Conservation (phyloP, 2,888 invertebrate species). For the Ophraella communa region DNA sequence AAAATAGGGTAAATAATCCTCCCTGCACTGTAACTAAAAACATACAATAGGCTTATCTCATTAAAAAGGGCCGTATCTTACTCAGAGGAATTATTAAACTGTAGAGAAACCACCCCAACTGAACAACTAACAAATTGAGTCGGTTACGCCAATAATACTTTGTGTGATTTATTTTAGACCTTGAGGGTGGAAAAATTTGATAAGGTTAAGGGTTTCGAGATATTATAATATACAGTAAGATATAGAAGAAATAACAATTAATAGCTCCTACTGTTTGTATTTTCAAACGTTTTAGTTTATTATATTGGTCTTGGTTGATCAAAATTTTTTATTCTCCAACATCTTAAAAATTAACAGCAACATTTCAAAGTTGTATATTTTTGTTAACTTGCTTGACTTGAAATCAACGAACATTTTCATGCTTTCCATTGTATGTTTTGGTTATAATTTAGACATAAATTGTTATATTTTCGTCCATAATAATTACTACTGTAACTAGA, state of each 20-base stretch:
- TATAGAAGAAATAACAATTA: constrained; percentile 12
- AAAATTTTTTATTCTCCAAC: no score
- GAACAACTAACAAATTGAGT: constrained; percentile 54
- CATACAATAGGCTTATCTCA: constrained; percentile 51
- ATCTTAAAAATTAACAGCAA: no score
- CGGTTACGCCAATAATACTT: constrained; percentile 53
- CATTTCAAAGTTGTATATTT: no score
- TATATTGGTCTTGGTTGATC: no score
- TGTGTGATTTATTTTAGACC: constrained; percentile 34
- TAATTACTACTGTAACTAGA: no score
- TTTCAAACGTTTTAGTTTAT: not conserved
- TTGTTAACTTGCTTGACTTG: no score
- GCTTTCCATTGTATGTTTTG: no score
- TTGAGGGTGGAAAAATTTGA: constrained; percentile 25
- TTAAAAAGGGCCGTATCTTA: constrained; percentile 52
- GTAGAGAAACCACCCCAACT: constrained; percentile 34
- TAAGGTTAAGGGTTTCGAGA: not conserved
- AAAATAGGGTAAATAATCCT: constrained; percentile 44
- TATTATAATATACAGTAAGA: not conserved
- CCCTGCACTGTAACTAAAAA: constrained; percentile 46
- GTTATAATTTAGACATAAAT: no score
- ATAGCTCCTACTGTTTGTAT: no score
- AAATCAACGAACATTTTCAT: no score
- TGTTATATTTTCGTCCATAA: no score
- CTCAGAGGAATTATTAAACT: constrained; percentile 51